Conservation (phyloP, 2,113 vertebrate species). For the Platysteira castanea region DNA sequence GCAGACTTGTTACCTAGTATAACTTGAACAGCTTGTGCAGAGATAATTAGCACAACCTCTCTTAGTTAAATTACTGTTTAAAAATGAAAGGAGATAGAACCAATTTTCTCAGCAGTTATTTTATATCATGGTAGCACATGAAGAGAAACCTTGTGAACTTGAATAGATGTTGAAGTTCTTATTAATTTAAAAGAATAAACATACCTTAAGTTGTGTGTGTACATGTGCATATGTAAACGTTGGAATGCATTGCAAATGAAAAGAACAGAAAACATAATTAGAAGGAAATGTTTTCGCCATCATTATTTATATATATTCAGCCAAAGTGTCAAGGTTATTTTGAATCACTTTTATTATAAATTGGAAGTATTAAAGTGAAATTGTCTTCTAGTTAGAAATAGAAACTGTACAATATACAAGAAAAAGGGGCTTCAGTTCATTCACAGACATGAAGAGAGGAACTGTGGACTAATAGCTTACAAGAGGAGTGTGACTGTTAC, state of each 20-base stretch:
- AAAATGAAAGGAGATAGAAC: not conserved
- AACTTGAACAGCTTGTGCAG: slow-evolving; percentile 6
- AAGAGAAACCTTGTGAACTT: not conserved
- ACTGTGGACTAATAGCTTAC: not conserved
- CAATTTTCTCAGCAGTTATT: not conserved
- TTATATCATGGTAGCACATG: not conserved
- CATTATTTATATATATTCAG: not conserved
- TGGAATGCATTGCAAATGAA: not conserved
- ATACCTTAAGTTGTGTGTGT: not conserved
- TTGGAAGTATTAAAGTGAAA: not conserved
- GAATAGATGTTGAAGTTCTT: not conserved
- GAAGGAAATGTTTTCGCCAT: not conserved
- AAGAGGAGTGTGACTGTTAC: not conserved
- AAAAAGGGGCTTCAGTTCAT: not conserved
- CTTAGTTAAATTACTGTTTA: slow-evolving; percentile 33
- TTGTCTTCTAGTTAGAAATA: not conserved
- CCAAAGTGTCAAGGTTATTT: not conserved
- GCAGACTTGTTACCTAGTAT: not conserved
- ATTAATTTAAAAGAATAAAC: not conserved
- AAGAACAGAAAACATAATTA: not conserved
- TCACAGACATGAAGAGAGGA: not conserved
- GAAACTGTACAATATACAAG: not conserved
- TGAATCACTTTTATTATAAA: not conserved
- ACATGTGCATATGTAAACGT: not conserved
- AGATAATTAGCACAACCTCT: slow-evolving; percentile 17